Percentiles rank a stretch among this genome's conserved stretches.
phyloP scores from a whole-genome alignment of 2,113 vertebrate genomes.

The Xyrauchen texanus region DNA sequence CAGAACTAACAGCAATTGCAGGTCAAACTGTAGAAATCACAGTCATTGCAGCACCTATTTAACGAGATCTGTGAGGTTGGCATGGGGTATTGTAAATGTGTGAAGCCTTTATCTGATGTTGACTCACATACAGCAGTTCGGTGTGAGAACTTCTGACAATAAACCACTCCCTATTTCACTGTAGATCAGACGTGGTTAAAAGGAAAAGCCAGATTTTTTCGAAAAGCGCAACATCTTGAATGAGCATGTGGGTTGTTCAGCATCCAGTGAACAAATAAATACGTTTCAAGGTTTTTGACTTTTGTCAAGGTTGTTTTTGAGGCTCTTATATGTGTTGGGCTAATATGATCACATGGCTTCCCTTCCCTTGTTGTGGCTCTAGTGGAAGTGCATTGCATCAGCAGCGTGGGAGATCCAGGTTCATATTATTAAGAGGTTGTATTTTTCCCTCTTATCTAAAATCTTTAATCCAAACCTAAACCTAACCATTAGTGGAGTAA shows the following conservation, averaged over 20 bases:
- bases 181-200: not conserved
- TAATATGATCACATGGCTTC: no score
- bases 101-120: not conserved
- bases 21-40: constrained; percentile 29
- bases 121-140: not conserved
- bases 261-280: not conserved
- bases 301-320: not conserved
- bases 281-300: not conserved
- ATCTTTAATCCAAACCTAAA: no score
- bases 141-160: not conserved
- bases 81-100: not conserved
- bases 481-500: no score
- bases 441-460: no score
- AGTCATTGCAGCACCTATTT: not conserved
- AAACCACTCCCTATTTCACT: not conserved
- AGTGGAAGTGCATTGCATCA: no score
- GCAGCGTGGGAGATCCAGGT: no score
- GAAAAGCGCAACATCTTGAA: not conserved
- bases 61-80: not conserved
- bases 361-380: no score
- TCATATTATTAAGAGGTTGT: no score
- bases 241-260: not conserved
- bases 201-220: not conserved
- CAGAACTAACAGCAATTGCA: constrained; percentile 21
- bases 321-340: no score